Conservation (phyloP, 2,888 invertebrate genomes). For the Microdon myrmicae region DNA sequence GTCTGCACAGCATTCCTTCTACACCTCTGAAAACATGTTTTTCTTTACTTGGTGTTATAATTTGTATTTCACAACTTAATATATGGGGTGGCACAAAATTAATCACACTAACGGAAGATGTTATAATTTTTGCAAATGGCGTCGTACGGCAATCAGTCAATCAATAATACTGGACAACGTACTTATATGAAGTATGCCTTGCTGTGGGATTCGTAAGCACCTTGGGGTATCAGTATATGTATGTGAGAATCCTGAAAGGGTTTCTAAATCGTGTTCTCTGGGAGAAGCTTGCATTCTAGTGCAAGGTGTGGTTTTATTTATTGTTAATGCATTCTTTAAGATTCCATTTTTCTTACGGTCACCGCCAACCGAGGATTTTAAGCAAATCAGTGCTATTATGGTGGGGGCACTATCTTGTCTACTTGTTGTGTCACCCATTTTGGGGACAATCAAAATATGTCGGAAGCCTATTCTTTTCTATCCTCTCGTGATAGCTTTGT, state of each 20-base stretch:
- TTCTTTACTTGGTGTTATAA: no score
- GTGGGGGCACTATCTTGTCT: conserved; percentile 60
- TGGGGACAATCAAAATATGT: conserved; percentile 54
- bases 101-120: no score
- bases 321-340: conserved; percentile 68
- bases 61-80: no score
- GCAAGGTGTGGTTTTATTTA: conserved; percentile 74
- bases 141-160: no score
- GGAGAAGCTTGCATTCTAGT: conserved; percentile 81
- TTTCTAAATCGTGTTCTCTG: conserved; percentile 78
- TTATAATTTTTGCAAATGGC: no score
- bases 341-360: conserved; percentile 48
- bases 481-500: no score
- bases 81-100: no score
- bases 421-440: conserved; percentile 54
- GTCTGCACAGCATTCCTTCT: no score
- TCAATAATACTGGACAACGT: conserved; percentile 44
- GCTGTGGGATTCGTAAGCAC: conserved; percentile 69
- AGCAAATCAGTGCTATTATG: conserved; percentile 61
- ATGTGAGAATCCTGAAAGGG: conserved; percentile 64
- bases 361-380: conserved; percentile 54
- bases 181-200: conserved; percentile 61
- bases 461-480: conserved; percentile 59
- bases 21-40: no score
- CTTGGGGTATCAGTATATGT: conserved; percentile 64